Evolutionary conservation across 35 echinoderm and acorn worm species (phyloP).

Genomic region (Nesometra sesokonis): DNA sequence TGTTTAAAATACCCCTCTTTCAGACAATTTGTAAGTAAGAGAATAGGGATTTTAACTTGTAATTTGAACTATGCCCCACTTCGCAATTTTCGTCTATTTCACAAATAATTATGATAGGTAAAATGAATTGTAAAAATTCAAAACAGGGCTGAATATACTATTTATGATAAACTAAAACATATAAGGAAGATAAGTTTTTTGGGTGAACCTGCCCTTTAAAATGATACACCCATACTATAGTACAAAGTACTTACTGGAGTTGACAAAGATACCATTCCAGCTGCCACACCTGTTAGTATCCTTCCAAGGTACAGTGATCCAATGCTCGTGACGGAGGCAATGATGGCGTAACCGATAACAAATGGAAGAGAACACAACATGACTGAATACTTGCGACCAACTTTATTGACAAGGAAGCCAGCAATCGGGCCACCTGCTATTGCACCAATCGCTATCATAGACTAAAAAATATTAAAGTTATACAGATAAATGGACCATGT

Average conservation of each 20-base stretch:
- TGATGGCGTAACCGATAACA: slow-evolving; percentile 54
- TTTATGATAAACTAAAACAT: too few relatives aligned
- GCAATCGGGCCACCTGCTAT: slow-evolving; percentile 82
- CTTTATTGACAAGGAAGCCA: slow-evolving; percentile 26
- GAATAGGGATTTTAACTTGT: too few relatives aligned
- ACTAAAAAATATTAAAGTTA: slow-evolving; percentile 35
- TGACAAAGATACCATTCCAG: slow-evolving; percentile 70
- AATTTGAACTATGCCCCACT: too few relatives aligned
- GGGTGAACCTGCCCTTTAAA: too few relatives aligned
- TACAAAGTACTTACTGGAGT: slow-evolving; percentile 54
- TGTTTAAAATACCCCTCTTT: too few relatives aligned
- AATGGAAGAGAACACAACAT: slow-evolving; percentile 64
- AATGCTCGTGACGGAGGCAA: slow-evolving; percentile 18
- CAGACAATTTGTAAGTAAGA: too few relatives aligned
- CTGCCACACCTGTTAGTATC: slow-evolving; percentile 69
- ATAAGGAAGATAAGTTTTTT: too few relatives aligned
- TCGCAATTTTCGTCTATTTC: too few relatives aligned
- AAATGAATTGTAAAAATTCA: too few relatives aligned
- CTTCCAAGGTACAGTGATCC: slow-evolving; percentile 48
- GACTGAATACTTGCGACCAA: slow-evolving; percentile 55
- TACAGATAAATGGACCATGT: too few relatives aligned
- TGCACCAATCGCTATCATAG: slow-evolving; percentile 65
- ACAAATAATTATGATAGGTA: too few relatives aligned
- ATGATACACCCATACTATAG: background rate
- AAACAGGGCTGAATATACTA: too few relatives aligned